Conservation (phyloP, 1,140 invertebrate genomes). For the Hycleus phaleratus region DNA sequence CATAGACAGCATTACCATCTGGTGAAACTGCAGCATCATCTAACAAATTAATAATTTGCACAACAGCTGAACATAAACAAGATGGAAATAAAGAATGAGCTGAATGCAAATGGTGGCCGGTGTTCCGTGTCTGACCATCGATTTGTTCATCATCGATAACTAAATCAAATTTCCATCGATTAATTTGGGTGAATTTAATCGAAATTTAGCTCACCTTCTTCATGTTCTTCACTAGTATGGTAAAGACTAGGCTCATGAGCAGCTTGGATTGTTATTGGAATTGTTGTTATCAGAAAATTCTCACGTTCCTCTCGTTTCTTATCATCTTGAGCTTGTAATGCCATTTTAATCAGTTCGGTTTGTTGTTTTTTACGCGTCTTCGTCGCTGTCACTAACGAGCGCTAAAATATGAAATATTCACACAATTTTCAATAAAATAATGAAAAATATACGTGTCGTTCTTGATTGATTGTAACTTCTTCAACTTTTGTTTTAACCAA, state of each 20-base stretch:
- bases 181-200: neutral
- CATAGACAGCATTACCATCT: slow-evolving; percentile 88
- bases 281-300: slow-evolving; percentile 94
- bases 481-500: slow-evolving; percentile 97
- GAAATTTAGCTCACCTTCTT: slow-evolving; percentile 55
- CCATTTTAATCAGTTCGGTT: slow-evolving; percentile 93
- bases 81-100: slow-evolving; percentile 95
- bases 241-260: slow-evolving; percentile 92
- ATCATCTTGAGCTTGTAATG: slow-evolving; percentile 91
- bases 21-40: slow-evolving; percentile 92
- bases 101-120: slow-evolving; percentile 74
- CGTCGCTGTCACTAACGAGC: slow-evolving; percentile 94
- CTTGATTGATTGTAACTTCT: slow-evolving; percentile 98
- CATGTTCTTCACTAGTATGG: slow-evolving; percentile 78
- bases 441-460: slow-evolving; percentile 75
- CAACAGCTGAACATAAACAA: slow-evolving; percentile 87
- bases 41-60: slow-evolving; percentile 88
- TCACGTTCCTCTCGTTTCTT: slow-evolving; percentile 89
- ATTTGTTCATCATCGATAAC: slow-evolving; percentile 57
- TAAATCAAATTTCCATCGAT: neutral
- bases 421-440: neutral
- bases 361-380: slow-evolving; percentile 98
- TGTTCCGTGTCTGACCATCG: slow-evolving; percentile 58
- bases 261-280: slow-evolving; percentile 90
- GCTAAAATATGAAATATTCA: slow-evolving; percentile 48